Percentiles rank a stretch among this genome's conserved stretches.
phyloP scores from a whole-genome alignment of 2,888 invertebrate species.

The Parochlus steinenii region DNA sequence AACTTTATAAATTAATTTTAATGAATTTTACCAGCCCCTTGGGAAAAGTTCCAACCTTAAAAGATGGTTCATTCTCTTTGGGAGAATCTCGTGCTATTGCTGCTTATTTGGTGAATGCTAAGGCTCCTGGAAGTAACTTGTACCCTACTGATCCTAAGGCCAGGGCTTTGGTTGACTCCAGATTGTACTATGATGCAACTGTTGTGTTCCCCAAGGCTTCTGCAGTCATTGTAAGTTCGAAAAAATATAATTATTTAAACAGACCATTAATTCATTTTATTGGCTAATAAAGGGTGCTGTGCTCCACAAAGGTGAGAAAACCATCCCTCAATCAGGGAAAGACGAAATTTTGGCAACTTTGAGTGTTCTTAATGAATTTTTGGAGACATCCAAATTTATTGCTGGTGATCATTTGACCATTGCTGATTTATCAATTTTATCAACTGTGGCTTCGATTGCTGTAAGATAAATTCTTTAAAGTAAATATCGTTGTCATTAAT shows the following conservation, averaged over 20 bases:
- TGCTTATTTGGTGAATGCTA: neutral
- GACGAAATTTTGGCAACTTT: neutral
- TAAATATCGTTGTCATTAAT: neutral
- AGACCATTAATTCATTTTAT: too few relatives aligned
- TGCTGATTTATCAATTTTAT: constrained; percentile 29
- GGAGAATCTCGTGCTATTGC: constrained; percentile 6
- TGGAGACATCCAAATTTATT: constrained; percentile 25
- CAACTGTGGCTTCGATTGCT: constrained; percentile 27
- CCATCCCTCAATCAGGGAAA: neutral
- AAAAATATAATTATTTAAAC: too few relatives aligned
- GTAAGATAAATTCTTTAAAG: constrained; percentile 17
- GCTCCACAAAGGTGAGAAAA: neutral
- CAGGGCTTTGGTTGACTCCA: neutral
- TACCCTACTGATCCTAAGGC: constrained; percentile 1
- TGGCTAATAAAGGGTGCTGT: constrained; percentile 2
- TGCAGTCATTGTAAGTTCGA: too few relatives aligned
- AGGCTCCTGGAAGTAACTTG: neutral
- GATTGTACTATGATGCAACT: constrained; percentile 3
- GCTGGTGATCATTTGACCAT: constrained; percentile 30
- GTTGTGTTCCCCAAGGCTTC: too few relatives aligned
- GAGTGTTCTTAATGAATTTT: constrained; percentile 20
- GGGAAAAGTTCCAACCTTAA: constrained; percentile 1
- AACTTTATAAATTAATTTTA: too few relatives aligned
- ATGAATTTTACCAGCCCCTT: too few relatives aligned
- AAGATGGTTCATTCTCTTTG: neutral